phyloP scores from a whole-genome alignment of 2,797 vertebrate genomes.

The Poeciliopsis turneri region DNA sequence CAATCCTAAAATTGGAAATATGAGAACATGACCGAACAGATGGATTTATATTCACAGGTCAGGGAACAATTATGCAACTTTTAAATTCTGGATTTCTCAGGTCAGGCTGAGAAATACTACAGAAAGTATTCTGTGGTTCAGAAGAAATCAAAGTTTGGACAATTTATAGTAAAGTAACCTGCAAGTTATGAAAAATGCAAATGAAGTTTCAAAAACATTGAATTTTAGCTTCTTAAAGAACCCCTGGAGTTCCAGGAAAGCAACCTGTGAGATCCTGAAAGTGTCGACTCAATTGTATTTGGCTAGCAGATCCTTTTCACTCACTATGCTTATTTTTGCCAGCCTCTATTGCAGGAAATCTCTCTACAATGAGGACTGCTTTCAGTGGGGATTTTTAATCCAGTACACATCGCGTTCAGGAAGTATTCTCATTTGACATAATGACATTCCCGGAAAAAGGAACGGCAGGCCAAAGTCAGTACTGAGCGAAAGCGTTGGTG shows the following conservation, averaged over 20 bases:
- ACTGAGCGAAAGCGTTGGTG: slow-evolving; percentile 30
- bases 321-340: not conserved
- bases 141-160: not conserved
- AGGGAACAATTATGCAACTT: too few relatives aligned
- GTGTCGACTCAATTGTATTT: not conserved
- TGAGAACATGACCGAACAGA: too few relatives aligned
- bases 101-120: too few relatives aligned
- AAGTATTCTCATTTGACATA: slow-evolving; percentile 43
- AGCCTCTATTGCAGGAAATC: not conserved
- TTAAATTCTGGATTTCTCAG: not conserved
- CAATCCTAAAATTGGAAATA: too few relatives aligned
- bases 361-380: not conserved
- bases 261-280: not conserved
- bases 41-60: too few relatives aligned
- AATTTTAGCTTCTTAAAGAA: not conserved
- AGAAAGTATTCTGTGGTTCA: too few relatives aligned
- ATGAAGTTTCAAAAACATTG: not conserved
- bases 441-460: slow-evolving; percentile 30
- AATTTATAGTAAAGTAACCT: not conserved
- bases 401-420: not conserved
- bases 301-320: not conserved
- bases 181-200: not conserved
- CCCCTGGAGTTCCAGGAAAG: not conserved
- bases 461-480: slow-evolving; percentile 37
- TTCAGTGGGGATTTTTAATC: slow-evolving; percentile 28